Evolutionary conservation across 2,797 vertebrate species (phyloP).

Genomic region (Brachymystax lenok): DNA sequence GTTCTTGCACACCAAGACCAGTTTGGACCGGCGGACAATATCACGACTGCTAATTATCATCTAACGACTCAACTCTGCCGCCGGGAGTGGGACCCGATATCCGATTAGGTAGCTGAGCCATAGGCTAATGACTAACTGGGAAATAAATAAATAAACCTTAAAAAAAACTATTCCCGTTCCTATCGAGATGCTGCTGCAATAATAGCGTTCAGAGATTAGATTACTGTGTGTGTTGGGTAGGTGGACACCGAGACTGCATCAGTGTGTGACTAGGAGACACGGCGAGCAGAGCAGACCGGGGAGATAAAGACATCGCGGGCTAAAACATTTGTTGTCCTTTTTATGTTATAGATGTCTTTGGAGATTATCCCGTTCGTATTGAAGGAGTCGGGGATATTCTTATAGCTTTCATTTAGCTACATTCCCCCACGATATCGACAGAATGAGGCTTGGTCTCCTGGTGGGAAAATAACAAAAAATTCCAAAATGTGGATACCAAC

Average conservation of each 20-base stretch:
- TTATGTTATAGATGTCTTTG: constrained; percentile 43
- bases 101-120: constrained; percentile 27
- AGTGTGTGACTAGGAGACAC: constrained; percentile 58
- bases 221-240: constrained; percentile 49
- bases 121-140: constrained; percentile 16
- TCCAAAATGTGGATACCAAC: constrained; percentile 90
- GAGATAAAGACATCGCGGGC: constrained; percentile 58
- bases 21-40: constrained; percentile 26
- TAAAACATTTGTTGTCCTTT: constrained; percentile 56
- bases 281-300: constrained; percentile 46
- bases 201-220: constrained; percentile 46
- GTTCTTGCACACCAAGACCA: constrained; percentile 38
- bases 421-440: constrained; percentile 67
- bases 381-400: constrained; percentile 46
- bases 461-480: constrained; percentile 64
- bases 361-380: constrained; percentile 38
- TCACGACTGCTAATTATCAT: constrained; percentile 48
- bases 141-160: constrained; percentile 46
- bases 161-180: constrained; percentile 35
- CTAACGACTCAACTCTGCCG: constrained; percentile 3
- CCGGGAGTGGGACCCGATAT: not conserved
- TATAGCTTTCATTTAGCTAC: constrained; percentile 50
- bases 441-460: constrained; percentile 65
- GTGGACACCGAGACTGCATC: constrained; percentile 76
- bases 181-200: constrained; percentile 56